Evolutionary conservation across 2,888 invertebrate genomes (phyloP).

Genomic region (Coelinius sp.): DNA sequence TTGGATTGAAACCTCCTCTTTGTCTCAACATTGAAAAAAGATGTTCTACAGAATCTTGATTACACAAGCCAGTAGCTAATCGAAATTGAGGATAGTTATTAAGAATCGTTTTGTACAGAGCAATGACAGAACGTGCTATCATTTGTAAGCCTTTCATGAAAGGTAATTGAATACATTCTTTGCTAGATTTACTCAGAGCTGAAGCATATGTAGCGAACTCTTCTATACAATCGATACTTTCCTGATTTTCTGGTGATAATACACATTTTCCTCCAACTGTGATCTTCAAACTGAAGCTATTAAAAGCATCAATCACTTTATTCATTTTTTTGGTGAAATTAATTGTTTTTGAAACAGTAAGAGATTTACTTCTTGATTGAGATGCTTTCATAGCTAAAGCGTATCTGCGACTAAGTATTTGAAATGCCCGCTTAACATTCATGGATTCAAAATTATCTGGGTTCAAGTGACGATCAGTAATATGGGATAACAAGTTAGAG

Average conservation of each 20-base stretch:
- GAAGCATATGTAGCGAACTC: neutral
- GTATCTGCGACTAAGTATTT: conserved; percentile 26
- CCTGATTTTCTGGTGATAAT: neutral
- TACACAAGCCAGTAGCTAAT: conserved; percentile 38
- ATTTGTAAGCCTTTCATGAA: conserved; percentile 39
- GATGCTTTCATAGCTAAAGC: conserved; percentile 19
- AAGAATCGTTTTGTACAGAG: conserved; percentile 25
- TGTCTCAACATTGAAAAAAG: conserved; percentile 44
- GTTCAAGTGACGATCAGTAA: conserved; percentile 15
- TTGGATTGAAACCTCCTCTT: conserved; percentile 47
- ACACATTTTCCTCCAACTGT: neutral
- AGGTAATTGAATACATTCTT: conserved; percentile 25
- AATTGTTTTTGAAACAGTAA: neutral
- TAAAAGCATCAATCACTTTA: neutral
- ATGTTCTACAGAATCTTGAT: conserved; percentile 47
- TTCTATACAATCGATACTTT: neutral
- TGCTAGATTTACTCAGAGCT: neutral
- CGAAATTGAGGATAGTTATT: conserved; percentile 34
- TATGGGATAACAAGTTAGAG: conserved; percentile 21
- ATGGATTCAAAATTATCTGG: conserved; percentile 33
- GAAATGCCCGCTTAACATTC: conserved; percentile 32
- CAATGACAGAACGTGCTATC: conserved; percentile 33
- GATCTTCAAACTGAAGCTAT: neutral
- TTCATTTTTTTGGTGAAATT: neutral
- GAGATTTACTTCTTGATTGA: neutral